Base-by-base conservation (phyloP, 2,888 invertebrate species). In the Xestoiulus laeticollis region DNA sequence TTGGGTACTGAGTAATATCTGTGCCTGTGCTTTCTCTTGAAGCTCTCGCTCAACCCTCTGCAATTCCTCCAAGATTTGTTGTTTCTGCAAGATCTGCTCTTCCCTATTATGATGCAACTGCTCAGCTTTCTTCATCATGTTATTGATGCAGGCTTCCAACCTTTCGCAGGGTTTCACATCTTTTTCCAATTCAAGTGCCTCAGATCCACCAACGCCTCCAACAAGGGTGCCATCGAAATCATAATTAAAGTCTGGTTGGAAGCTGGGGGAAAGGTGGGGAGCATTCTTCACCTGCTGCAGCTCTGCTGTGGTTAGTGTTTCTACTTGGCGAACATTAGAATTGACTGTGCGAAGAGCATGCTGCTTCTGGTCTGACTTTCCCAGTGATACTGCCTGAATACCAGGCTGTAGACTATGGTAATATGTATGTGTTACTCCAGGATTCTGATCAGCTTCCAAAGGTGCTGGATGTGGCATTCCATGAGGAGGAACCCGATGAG, bases 31-130 rank as follows among this genome's bases (percentile, higher is more conserved):
- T 86, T 90, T 90, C 43, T 89, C 89, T 83, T 94, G 94, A 89
- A 95, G 91, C 90, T 95, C 95, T 89, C 94, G 93, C 91, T 95
- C 95, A 89, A 95, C 95, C 92, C 94, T 94, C 94, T 95, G 92
- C 89, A 95, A 92, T 91, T 95, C 95, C 90, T 95, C 95, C 48
- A 95, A 93, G 90, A 95, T 95, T 91, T 94, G 95, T 91, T 95
- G 95, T 91, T 95, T 94, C 90, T 94, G 94, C 87, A 94, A 92
- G 89, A 94, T 94, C 90, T 95, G 94, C 90, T 95, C 95, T 90
- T 95, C 92, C 87, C 91, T 90, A 82, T 91, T 91, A 32, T 88
- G 48, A 44, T 87, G 87, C 22, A 44, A 44, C 53, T 85, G 86
- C 78, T 90, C 91, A 48, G 92, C 92, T 89, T 91, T 91, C 43